phyloP scores from a whole-genome alignment of 2,888 invertebrate species.

The Unio pictorum region DNA sequence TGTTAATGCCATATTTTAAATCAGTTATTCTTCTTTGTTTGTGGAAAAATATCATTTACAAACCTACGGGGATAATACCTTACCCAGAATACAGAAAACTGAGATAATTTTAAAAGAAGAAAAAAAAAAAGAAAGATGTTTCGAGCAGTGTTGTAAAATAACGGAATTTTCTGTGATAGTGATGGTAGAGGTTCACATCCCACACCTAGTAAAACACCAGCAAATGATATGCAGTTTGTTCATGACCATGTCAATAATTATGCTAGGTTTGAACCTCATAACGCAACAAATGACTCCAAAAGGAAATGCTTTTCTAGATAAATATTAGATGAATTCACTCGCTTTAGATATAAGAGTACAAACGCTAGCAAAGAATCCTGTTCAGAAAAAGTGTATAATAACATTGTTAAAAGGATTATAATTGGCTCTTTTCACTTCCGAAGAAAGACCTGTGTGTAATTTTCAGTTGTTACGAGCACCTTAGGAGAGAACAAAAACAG shows the following conservation, averaged over 20 bases:
- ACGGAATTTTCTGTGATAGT: no score
- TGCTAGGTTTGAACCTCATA: no score
- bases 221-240: no score
- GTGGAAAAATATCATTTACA: no score
- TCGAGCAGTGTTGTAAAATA: slow-evolving; percentile 12
- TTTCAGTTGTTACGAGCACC: slow-evolving; percentile 8
- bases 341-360: slow-evolving; percentile 8
- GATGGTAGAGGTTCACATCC: no score
- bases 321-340: slow-evolving; percentile 11
- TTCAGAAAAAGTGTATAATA: slow-evolving; percentile 3
- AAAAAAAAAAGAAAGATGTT: slow-evolving; percentile 23
- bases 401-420: slow-evolving; percentile 13
- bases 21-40: no score
- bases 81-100: no score
- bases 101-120: slow-evolving; percentile 1
- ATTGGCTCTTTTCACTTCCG: slow-evolving; percentile 7
- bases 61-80: no score
- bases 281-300: slow-evolving; percentile 9
- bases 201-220: no score
- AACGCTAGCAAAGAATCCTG: slow-evolving; percentile 1
- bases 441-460: slow-evolving; percentile 15
- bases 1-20: no score
- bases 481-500: slow-evolving; percentile 1
- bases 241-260: no score
- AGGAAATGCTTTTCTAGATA: slow-evolving; percentile 5